phyloP scores from a whole-genome alignment of 1,140 invertebrate genomes.

The Globodera rostochiensis region DNA sequence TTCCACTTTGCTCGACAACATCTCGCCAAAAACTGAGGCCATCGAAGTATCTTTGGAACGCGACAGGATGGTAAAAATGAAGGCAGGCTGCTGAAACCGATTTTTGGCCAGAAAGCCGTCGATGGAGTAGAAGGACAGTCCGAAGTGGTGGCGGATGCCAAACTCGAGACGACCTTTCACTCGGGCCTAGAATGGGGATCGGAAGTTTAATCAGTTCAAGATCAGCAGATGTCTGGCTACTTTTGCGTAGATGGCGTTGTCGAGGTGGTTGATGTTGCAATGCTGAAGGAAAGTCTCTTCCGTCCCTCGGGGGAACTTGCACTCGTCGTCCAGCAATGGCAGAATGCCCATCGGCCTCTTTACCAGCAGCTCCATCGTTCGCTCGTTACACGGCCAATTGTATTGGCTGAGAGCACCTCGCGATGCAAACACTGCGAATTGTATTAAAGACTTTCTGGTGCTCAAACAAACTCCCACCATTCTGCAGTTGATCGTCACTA shows the following conservation, averaged over 20 bases:
- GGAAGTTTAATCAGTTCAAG: background rate
- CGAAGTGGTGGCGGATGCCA: slow-evolving; percentile 40
- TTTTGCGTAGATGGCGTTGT: slow-evolving; percentile 42
- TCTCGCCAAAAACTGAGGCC: slow-evolving; percentile 39
- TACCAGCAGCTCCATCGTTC: slow-evolving; percentile 32
- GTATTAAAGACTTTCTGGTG: background rate
- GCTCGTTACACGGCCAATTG: slow-evolving; percentile 29
- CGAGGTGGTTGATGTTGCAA: slow-evolving; percentile 47
- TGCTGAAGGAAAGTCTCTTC: slow-evolving; percentile 46
- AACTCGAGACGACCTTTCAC: slow-evolving; percentile 40
- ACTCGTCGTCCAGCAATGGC: slow-evolving; percentile 47
- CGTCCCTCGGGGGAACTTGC: slow-evolving; percentile 44
- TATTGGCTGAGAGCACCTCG: background rate
- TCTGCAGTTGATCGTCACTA: slow-evolving; percentile 19
- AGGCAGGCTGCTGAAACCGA: slow-evolving; percentile 21
- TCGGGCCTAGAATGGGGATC: slow-evolving; percentile 1
- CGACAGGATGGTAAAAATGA: slow-evolving; percentile 17
- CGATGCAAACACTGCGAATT: background rate
- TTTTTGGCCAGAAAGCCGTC: slow-evolving; percentile 36
- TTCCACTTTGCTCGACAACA: background rate
- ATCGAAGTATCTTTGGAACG: slow-evolving; percentile 35
- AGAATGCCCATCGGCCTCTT: slow-evolving; percentile 43
- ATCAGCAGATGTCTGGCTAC: background rate
- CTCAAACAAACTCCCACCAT: background rate
- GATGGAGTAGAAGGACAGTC: slow-evolving; percentile 33